These are phyloP conservation scores for Enteromius argenteus DNA, from an alignment of 2,797 vertebrate genomes.

Conservation along the genomic window DNA sequence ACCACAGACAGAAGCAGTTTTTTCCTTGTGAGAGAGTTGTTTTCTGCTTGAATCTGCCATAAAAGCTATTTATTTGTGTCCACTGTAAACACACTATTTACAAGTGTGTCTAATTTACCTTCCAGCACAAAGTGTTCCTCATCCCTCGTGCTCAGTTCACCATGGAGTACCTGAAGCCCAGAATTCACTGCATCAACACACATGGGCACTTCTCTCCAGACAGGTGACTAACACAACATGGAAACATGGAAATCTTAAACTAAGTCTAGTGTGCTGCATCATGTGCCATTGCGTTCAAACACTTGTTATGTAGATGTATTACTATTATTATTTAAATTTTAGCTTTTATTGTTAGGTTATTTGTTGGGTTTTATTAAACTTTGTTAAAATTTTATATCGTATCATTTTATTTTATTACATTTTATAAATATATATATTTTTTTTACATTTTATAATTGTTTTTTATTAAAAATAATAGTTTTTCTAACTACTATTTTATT, in stretches of 20 bases:
- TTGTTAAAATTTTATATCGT: too few species aligned
- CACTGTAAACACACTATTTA: not conserved
- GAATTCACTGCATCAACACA: conserved; percentile 85
- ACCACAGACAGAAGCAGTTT: conserved; percentile 83
- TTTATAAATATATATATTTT: not conserved
- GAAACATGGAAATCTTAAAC: not conserved
- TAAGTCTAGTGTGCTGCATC: not conserved
- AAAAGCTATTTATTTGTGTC: not conserved
- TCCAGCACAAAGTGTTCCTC: conserved; percentile 86
- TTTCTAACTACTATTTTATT: not conserved
- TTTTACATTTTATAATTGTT: not conserved
- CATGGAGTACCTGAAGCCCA: conserved; percentile 85
- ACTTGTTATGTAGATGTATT: not conserved
- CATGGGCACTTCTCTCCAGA: conserved; percentile 87
- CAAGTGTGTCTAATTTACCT: conserved; percentile 31
- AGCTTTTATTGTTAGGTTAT: too few species aligned
- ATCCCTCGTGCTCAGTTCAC: conserved; percentile 83
- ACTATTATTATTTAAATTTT: not conserved
- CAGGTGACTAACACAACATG: conserved; percentile 77
- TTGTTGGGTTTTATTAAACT: not conserved
- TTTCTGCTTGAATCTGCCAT: conserved; percentile 1
- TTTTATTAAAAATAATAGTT: not conserved
- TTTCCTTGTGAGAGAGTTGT: conserved; percentile 85
- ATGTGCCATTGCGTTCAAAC: not conserved
- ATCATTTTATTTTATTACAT: too few species aligned